Base-by-base conservation (phyloP, 2,113 vertebrate genomes). In the Albula goreensis region DNA sequence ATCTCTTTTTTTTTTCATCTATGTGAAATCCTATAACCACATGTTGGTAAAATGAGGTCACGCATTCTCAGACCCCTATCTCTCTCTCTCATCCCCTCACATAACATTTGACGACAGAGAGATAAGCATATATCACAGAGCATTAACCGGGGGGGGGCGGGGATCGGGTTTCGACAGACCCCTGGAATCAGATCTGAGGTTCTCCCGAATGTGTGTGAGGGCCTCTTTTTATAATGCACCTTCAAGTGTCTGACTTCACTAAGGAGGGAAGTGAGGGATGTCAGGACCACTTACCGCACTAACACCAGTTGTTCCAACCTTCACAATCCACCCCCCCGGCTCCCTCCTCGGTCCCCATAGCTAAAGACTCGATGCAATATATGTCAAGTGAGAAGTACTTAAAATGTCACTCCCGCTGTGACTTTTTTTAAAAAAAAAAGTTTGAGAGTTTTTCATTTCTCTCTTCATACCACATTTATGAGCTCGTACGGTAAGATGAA, bases 121-220 rank as follows among this genome's bases (percentile, higher is more conserved):
- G 85, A 86, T 78, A 56, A 77, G 78, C 57, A 83, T 82, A 53
- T 74, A 53, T 78, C 50, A 78, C 17, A 50, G 31, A 6, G 66
- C 66, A 53, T 52, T 78, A 49, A 41, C 66, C 25, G 13, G 51
- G 6, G 13, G 51, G 6, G 13, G 19, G 63, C 6, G 63, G 17
- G 25, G 50, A 13, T 86, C 50, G 19, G 51, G 85, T 82, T 82
- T 41, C 85, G 11, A 1, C 70, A 10, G n/a, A 7, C 31, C 50
- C 50, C 85, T 86, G 81, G 80, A 86, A 13, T 1, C 60, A 50
- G 25, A 78, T 86, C 85, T 78, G 70, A 86, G 80, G 52, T 4
- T 2, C 8, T 81, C 9, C 51, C 7, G 8, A 19, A 82, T 10
- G 41, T 25, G 19, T 11, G 51, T 2, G 50, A 56, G 85, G 63